Evolutionary conservation across 2,797 vertebrate genomes (phyloP), one percentile per base, ranked within the genome.

Genomic region (Centropyge bicolor): DNA sequence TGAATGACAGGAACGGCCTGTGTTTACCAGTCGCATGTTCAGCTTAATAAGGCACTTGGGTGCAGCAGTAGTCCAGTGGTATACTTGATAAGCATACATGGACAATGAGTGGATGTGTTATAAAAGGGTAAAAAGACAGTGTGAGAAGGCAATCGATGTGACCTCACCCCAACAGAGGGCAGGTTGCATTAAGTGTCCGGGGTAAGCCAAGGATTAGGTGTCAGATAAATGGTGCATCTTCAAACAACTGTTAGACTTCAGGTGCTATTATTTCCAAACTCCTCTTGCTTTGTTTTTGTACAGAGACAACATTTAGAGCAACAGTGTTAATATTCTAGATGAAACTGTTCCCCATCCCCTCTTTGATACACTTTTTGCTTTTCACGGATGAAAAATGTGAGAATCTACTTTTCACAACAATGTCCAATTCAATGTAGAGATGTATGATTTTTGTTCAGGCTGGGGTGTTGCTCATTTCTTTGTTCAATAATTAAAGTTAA

Each of bases 191-290:
- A 81, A 74, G 56, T 68, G 71, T 64, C 36, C 1, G 75, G 71
- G 71, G 65, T 36, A 70, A 85, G 74, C 87, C 83, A 86, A 81
- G 85, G 74, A 83, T 71, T 41, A 48, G 62, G 66, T 74, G 76
- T 84, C 63, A 14, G 80, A 81, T 70, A 86, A 84, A 89, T 88
- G 91, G 89, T 92, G 89, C 89, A 87, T 93, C 91, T 90, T 92
- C 64, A 87, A 83, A 91, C 85, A 85, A 86, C 88, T 27, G 79
- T 90, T 92, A 83, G 90, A 93, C 88, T 94, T 94, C 93, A 94
- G 95, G 95, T 96, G 95, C 95, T 96, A 94, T 94, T 90, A 84
- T 91, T 95, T 93, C 84, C 91, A 91, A 92, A 93, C 83, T 91
- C 68, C 20, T 86, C 54, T 86, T 88, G 82, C 72, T 92, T 93